Evolutionary conservation across 2,113 vertebrate species (phyloP), one percentile per base, ranked within the genome.

Genomic region (Macquaria australasica): DNA sequence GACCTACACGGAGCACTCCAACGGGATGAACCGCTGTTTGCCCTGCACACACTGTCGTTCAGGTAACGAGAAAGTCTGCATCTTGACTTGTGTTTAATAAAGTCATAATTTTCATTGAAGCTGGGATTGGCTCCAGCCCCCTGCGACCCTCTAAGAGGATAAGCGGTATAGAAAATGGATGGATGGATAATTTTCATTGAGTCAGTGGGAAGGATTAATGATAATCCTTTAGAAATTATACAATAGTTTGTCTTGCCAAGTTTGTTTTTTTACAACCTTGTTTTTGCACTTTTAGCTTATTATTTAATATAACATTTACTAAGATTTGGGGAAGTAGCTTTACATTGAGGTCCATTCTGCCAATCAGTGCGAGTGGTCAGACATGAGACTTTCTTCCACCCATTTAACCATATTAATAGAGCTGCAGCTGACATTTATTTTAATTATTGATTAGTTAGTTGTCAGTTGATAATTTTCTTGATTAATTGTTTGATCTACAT

Each of bases 1-100:
- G 85, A 95, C 95, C 1, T 96, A 95, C 92, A 96, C 96, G 0
- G 96, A 95, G 75, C 96, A 96, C 81, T 92, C 95, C 71, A 96
- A 95, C 11, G 96, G 96, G 79, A 96, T 96, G 96, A 87, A 84
- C 73, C 93, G 94, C 85, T 96, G 96, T 79, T 77, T 96, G 85
- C 95, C 92, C 14, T 96, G 96, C 21, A 95, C 92, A 3, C 93
- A 93, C 82, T 96, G 96, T 63, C 95, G 95, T 82, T 87, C 53
- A 81, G 96, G 96, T 96, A 94, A 91, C 12, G 0, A 28, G 0
- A 25, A 1, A n/a, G 15, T n/a, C 51, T 18, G 12, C 48, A 15
- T 7, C 23, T 50, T 58, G 21, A 56, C 9, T 0, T 25, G 5
- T 21, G 7, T 21, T 16, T 83, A 5, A 34, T 66, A 18, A 50